Evolutionary conservation across 2,797 vertebrate species (phyloP).

Genomic region (Xenentodon cancila): DNA sequence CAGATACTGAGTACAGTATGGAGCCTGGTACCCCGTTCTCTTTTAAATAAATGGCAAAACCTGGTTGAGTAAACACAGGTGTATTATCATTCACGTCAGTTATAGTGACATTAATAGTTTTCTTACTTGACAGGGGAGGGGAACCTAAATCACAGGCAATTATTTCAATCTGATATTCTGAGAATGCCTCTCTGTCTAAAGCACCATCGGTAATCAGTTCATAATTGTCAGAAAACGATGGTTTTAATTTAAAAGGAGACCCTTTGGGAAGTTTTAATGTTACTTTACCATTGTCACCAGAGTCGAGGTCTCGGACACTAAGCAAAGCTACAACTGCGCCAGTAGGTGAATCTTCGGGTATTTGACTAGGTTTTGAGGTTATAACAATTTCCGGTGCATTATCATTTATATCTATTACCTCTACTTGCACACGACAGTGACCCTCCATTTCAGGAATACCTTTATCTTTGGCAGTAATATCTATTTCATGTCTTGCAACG

Average conservation of each 20-base stretch:
- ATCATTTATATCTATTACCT: constrained; percentile 71
- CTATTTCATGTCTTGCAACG: constrained; percentile 37
- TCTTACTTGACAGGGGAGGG: constrained; percentile 81
- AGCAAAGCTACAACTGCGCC: constrained; percentile 68
- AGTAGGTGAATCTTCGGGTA: constrained; percentile 54
- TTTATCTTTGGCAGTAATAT: constrained; percentile 70
- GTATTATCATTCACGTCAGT: constrained; percentile 67
- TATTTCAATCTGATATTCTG: constrained; percentile 85
- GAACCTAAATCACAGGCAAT: constrained; percentile 83
- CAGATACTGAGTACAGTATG: too few species aligned
- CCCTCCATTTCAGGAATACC: constrained; percentile 75
- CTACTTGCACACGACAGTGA: constrained; percentile 66
- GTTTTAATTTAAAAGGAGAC: constrained; percentile 63
- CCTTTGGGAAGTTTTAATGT: constrained; percentile 29
- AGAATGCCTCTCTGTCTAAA: constrained; percentile 82
- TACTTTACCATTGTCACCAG: constrained; percentile 67
- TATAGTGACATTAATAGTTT: constrained; percentile 80
- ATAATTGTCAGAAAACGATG: constrained; percentile 69
- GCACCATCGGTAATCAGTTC: constrained; percentile 59
- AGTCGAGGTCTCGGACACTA: constrained; percentile 62
- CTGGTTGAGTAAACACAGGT: too few species aligned
- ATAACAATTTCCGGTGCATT: constrained; percentile 73
- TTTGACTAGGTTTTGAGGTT: constrained; percentile 44
- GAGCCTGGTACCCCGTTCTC: too few species aligned
- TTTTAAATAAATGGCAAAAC: too few species aligned